phyloP scores from a whole-genome alignment of 2,797 vertebrate genomes.

The Heterohyrax brucei region DNA sequence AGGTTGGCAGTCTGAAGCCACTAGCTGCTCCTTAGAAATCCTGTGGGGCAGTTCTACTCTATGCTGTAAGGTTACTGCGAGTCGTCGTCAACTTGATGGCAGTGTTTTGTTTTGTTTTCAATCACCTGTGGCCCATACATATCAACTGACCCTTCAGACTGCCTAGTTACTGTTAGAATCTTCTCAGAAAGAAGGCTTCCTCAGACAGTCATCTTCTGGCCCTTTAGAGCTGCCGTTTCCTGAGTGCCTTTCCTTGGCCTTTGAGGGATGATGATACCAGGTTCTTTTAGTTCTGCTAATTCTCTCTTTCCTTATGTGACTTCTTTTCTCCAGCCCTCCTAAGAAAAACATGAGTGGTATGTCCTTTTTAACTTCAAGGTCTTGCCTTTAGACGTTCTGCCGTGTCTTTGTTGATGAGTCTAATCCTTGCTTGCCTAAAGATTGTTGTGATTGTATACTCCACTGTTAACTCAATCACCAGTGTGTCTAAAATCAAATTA shows the following conservation, averaged over 20 bases:
- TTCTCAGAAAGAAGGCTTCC: background rate
- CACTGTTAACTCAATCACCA: background rate
- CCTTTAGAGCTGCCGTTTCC: background rate
- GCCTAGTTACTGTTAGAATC: background rate
- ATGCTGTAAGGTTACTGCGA: too few species aligned
- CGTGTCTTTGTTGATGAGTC: background rate
- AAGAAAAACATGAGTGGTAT: background rate
- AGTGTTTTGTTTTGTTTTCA: too few species aligned
- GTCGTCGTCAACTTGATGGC: too few species aligned
- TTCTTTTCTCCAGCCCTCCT: background rate
- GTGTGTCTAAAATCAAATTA: background rate
- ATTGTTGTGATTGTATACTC: background rate
- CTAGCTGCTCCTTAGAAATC: too few species aligned
- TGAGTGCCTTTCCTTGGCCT: background rate
- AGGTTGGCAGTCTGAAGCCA: too few species aligned
- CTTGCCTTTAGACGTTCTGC: background rate
- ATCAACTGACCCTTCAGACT: background rate
- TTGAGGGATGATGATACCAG: background rate
- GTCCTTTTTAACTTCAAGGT: background rate
- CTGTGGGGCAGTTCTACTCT: too few species aligned
- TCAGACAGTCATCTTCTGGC: background rate
- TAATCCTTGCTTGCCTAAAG: slow-evolving; percentile 10
- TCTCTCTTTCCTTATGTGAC: background rate
- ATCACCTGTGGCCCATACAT: background rate
- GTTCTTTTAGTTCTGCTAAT: background rate